These are phyloP conservation scores for Nothobranchius furzeri DNA, from an alignment of 2,113 vertebrate genomes.

Conservation along the genomic window DNA sequence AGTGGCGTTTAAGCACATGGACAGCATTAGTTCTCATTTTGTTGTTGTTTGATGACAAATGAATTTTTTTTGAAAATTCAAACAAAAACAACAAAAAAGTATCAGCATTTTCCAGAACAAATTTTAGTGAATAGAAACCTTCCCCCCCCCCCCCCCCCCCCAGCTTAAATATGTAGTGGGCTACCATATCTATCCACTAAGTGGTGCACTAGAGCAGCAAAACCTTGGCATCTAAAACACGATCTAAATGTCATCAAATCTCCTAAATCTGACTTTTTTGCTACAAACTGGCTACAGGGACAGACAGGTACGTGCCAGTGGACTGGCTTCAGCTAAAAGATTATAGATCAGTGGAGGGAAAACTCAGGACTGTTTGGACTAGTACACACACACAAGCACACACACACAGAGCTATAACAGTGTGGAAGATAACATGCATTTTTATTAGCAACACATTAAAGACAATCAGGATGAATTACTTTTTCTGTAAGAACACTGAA, in stretches of 20 bases:
- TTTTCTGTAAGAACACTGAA: too few relatives aligned
- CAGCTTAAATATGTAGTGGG: too few relatives aligned
- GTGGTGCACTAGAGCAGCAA: background rate
- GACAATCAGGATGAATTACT: too few relatives aligned
- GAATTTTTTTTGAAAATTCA: conserved; percentile 30
- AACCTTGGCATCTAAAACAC: background rate
- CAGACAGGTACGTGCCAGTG: too few relatives aligned
- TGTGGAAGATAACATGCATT: too few relatives aligned
- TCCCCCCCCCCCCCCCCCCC: too few relatives aligned
- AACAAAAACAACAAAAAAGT: background rate
- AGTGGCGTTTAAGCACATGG: conserved; percentile 54
- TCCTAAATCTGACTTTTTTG: too few relatives aligned
- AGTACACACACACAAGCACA: too few relatives aligned
- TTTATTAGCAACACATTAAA: too few relatives aligned
- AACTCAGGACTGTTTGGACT: too few relatives aligned
- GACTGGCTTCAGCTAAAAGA: background rate
- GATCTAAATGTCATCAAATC: background rate
- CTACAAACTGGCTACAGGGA: too few relatives aligned
- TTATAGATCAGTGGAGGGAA: background rate
- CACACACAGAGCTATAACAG: background rate
- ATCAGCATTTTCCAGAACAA: conserved; percentile 57
- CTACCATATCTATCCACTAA: background rate
- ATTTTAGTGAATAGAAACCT: conserved; percentile 55
- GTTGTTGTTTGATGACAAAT: conserved; percentile 36
- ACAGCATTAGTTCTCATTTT: conserved; percentile 28